Conservation (phyloP, 2,888 invertebrate species). For the Pediacus dermestoides region DNA sequence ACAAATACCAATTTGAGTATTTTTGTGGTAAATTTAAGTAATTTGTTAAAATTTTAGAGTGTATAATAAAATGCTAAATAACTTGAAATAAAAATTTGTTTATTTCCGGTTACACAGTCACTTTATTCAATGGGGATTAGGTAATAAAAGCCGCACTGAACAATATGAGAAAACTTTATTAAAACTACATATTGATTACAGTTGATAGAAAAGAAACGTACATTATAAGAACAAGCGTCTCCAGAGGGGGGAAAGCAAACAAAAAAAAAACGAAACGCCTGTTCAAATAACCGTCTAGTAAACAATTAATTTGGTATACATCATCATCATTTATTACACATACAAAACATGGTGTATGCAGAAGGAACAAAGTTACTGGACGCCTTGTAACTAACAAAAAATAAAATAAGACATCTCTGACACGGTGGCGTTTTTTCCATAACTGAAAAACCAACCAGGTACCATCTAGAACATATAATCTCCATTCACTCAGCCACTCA, state of each 20-base stretch:
- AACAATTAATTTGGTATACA: constrained; percentile 1
- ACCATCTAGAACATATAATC: no score
- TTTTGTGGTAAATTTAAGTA: no score
- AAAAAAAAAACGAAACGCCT: background rate
- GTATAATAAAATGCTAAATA: no score
- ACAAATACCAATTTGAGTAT: no score
- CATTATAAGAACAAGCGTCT: constrained; percentile 1
- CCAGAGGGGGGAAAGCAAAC: background rate
- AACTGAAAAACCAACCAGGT: no score
- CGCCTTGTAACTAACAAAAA: no score
- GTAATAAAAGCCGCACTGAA: constrained; percentile 5
- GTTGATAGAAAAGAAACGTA: background rate
- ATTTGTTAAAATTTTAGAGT: no score
- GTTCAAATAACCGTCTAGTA: background rate
- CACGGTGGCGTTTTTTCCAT: no score
- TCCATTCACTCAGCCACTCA: constrained; percentile 8
- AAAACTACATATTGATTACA: constrained; percentile 11
- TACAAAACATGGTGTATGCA: no score
- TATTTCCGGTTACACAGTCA: no score
- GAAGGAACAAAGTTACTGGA: constrained; percentile 2
- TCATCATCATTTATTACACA: background rate
- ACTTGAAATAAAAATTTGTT: no score
- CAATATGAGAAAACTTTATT: constrained; percentile 38
- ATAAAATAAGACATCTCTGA: no score
- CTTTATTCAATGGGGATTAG: constrained; percentile 1